These are phyloP conservation scores for Danio kyathit DNA, from an alignment of 2,797 vertebrate genomes.

Conservation along the genomic window DNA sequence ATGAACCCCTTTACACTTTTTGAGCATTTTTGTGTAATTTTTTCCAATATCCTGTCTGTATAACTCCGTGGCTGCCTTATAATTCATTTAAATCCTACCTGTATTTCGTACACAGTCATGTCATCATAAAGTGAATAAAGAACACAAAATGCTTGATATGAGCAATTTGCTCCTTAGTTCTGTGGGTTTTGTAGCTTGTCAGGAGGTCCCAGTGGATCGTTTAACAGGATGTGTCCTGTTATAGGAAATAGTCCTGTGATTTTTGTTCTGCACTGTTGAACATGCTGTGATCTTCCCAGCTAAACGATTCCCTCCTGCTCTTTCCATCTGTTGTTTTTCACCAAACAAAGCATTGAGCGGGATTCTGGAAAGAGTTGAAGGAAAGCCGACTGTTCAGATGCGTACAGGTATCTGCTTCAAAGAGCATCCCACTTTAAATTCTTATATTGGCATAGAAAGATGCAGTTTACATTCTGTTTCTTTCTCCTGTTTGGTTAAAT, in stretches of 20 bases:
- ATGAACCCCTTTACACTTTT: too few species aligned
- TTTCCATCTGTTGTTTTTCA: conserved; percentile 60
- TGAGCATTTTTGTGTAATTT: neutral
- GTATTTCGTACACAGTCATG: neutral
- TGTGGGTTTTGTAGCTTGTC: conserved; percentile 21
- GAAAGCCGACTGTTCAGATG: neutral
- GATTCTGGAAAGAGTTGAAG: conserved; percentile 30
- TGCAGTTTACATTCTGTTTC: neutral
- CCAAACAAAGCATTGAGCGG: neutral
- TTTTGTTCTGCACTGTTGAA: conserved; percentile 19
- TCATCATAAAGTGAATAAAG: neutral
- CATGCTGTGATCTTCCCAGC: conserved; percentile 40
- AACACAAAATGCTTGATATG: neutral
- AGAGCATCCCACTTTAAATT: neutral
- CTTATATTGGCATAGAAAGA: neutral
- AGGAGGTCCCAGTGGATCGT: neutral
- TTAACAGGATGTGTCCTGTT: conserved; percentile 24
- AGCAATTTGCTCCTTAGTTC: conserved; percentile 8
- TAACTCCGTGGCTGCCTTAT: neutral
- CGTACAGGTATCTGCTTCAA: neutral
- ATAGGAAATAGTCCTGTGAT: conserved; percentile 35
- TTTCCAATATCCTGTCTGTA: too few species aligned
- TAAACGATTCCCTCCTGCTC: conserved; percentile 57
- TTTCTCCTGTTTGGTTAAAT: too few species aligned
- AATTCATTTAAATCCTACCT: neutral